A percentile compares a stretch with the other conserved stretches of the same genome.
phyloP scores from a whole-genome alignment of 2,888 invertebrate species.

The Willowsia nigromaculata region DNA sequence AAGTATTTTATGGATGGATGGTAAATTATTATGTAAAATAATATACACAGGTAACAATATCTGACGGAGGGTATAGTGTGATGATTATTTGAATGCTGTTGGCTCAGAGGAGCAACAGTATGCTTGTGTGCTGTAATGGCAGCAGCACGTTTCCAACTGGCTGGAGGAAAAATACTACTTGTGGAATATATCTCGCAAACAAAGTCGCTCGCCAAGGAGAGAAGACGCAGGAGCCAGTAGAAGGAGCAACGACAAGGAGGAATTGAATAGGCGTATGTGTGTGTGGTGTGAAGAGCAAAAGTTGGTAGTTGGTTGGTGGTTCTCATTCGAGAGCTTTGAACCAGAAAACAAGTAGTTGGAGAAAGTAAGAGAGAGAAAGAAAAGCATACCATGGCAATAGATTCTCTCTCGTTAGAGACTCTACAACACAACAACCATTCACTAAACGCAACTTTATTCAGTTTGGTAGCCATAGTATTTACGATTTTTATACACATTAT shows the following conservation, averaged over 20 bases:
- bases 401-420: neutral
- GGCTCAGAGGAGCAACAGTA: constrained; percentile 8
- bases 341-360: constrained; percentile 26
- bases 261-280: constrained; percentile 32
- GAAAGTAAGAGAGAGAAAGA: neutral
- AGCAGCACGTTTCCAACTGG: constrained; percentile 55
- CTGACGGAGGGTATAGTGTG: no score
- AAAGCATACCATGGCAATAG: neutral
- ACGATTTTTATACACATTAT: no score
- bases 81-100: no score
- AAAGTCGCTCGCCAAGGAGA: neutral
- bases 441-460: neutral
- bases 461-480: neutral
- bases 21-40: no score
- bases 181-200: constrained; percentile 38
- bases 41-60: no score
- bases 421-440: neutral
- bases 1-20: neutral
- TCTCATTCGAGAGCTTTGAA: neutral
- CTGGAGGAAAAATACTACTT: constrained; percentile 58
- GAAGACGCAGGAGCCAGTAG: neutral
- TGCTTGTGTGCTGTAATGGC: neutral
- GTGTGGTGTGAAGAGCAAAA: neutral
- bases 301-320: constrained; percentile 2
- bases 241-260: neutral